phyloP scores from a whole-genome alignment of 30 jellyfish, hydroid and myxozoan genomes.

The Aurelia sp. region DNA sequence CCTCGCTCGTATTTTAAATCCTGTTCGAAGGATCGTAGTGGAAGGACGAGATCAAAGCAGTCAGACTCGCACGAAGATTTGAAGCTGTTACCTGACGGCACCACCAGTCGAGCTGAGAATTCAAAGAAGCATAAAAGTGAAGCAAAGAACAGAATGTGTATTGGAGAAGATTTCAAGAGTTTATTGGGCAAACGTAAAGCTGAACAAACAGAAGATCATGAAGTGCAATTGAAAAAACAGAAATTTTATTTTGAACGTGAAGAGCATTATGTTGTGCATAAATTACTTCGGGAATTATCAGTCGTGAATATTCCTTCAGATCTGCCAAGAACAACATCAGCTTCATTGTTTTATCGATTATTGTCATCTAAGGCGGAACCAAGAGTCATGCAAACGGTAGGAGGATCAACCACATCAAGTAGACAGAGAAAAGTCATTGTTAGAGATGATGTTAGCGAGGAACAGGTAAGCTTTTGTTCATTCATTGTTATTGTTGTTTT shows the following conservation, averaged over 20 bases:
- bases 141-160: slow-evolving; percentile 34
- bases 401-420: slow-evolving; percentile 36
- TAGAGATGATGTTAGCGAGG: slow-evolving; percentile 63
- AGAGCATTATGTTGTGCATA: slow-evolving; percentile 69
- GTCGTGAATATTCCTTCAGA: slow-evolving; percentile 36
- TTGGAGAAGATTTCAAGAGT: slow-evolving; percentile 30
- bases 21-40: slow-evolving; percentile 45
- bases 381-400: slow-evolving; percentile 69
- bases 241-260: slow-evolving; percentile 72
- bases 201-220: slow-evolving; percentile 49
- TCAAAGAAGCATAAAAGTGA: slow-evolving; percentile 12
- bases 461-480: slow-evolving; percentile 26
- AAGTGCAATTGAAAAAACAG: slow-evolving; percentile 45
- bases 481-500: too few relatives aligned
- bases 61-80: slow-evolving; percentile 35
- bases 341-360: slow-evolving; percentile 66
- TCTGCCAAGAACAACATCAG: slow-evolving; percentile 72
- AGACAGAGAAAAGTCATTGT: slow-evolving; percentile 46
- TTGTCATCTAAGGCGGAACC: slow-evolving; percentile 75
- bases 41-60: slow-evolving; percentile 20
- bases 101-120: not conserved
- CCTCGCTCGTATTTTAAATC: slow-evolving; percentile 40
- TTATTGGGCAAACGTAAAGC: slow-evolving; percentile 45
- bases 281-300: slow-evolving; percentile 64
- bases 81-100: slow-evolving; percentile 21